Evolutionary conservation across 2,797 vertebrate genomes (phyloP).

Genomic region (Podarcis siculus): DNA sequence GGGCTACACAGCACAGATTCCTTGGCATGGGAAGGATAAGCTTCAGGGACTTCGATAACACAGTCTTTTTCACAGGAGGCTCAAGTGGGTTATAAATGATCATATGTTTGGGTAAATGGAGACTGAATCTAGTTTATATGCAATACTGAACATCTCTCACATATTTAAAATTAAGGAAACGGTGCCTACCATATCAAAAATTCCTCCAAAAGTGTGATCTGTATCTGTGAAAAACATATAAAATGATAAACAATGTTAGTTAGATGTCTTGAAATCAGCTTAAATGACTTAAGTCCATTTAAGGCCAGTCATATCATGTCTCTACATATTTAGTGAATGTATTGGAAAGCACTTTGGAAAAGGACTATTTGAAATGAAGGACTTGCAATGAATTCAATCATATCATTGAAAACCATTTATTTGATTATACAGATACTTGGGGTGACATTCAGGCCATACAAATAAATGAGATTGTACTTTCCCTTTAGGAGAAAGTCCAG

Average conservation of each 20-base stretch:
- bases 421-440: background rate
- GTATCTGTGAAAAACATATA: background rate
- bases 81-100: background rate
- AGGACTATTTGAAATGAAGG: background rate
- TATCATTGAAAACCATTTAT: background rate
- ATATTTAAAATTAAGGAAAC: slow-evolving; percentile 19
- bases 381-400: background rate
- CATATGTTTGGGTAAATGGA: background rate
- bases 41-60: slow-evolving; percentile 22
- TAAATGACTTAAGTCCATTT: no score
- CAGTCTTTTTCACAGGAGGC: slow-evolving; percentile 30
- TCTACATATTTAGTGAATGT: no score
- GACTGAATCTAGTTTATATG: background rate
- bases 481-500: background rate
- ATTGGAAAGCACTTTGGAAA: background rate
- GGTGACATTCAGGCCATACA: background rate
- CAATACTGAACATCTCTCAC: slow-evolving; percentile 8
- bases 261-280: no score
- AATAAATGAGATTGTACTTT: background rate
- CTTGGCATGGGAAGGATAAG: slow-evolving; percentile 5
- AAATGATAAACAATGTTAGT: no score
- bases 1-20: accelerated
- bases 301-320: no score
- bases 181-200: accelerated
- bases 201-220: background rate